Conservation (phyloP, 2,113 vertebrate genomes). For the Porphyrio hochstetteri region DNA sequence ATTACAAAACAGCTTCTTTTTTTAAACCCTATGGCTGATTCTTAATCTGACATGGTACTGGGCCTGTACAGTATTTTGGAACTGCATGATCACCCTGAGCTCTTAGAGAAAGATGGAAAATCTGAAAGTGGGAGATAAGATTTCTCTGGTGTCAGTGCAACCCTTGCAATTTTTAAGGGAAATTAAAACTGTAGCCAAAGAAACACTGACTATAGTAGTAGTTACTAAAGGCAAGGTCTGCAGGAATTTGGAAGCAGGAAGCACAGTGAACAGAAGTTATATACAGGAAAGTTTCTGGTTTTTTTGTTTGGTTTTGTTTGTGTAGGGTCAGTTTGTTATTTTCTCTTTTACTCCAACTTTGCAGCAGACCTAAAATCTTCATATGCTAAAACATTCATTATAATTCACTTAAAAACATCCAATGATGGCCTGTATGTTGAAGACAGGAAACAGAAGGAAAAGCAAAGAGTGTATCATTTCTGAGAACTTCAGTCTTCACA, state of each 20-base stretch:
- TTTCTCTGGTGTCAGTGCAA: background rate
- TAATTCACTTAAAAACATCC: constrained; percentile 4
- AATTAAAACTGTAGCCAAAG: background rate
- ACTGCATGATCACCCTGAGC: background rate
- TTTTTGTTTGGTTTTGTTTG: background rate
- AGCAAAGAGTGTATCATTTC: background rate
- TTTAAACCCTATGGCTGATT: background rate
- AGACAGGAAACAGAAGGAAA: constrained; percentile 19
- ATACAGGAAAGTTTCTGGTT: background rate
- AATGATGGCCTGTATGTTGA: background rate
- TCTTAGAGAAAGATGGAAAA: background rate
- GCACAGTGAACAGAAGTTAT: background rate
- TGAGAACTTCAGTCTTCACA: background rate
- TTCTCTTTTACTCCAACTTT: background rate
- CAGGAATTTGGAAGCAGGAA: background rate
- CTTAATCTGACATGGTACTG: background rate
- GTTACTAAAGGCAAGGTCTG: background rate
- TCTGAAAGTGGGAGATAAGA: background rate
- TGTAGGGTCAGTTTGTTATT: background rate
- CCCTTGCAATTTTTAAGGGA: background rate
- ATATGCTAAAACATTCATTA: constrained; percentile 5
- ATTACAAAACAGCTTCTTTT: background rate
- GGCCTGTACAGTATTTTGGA: background rate
- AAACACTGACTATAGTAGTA: background rate
- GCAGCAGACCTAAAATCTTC: constrained; percentile 8